Conservation (phyloP, 1,140 invertebrate species). For the Conopomorpha cramerella region DNA sequence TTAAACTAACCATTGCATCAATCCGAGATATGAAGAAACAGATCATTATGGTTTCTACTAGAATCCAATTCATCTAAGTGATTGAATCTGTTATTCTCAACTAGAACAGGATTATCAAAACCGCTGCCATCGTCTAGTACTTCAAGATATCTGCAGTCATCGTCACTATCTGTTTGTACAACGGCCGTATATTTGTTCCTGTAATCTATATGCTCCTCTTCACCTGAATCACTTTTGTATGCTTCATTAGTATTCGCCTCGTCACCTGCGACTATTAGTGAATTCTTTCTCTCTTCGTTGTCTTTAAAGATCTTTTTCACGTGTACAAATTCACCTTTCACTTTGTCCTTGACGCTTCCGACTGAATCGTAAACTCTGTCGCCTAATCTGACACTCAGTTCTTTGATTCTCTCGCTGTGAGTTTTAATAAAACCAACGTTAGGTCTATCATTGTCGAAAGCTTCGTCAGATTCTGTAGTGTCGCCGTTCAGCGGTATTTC, state of each 20-base stretch:
- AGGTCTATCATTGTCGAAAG: constrained; percentile 13
- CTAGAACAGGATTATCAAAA: constrained; percentile 17
- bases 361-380: constrained; percentile 35
- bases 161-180: constrained; percentile 31
- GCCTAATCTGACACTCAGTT: constrained; percentile 28
- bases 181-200: constrained; percentile 17
- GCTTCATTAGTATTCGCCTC: constrained; percentile 13
- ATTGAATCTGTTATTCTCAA: constrained; percentile 5
- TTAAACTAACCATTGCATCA: neutral
- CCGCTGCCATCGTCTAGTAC: constrained; percentile 48
- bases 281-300: constrained; percentile 16
- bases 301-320: constrained; percentile 20
- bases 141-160: constrained; percentile 42
- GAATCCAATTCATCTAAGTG: constrained; percentile 8
- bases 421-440: constrained; percentile 21
- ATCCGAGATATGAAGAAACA: constrained; percentile 2
- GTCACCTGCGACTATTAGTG: constrained; percentile 12
- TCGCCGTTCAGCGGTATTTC: constrained; percentile 34
- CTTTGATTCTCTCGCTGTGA: constrained; percentile 33
- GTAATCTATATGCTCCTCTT: constrained; percentile 13
- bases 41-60: constrained; percentile 2
- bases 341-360: constrained; percentile 23
- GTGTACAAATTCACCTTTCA: constrained; percentile 21
- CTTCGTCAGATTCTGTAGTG: constrained; percentile 20
- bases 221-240: constrained; percentile 24